A percentile compares a stretch with the other conserved stretches of the same genome.
phyloP scores from a whole-genome alignment of 53 echinoderm and acorn worm genomes.

The Echinometra lucunter region DNA sequence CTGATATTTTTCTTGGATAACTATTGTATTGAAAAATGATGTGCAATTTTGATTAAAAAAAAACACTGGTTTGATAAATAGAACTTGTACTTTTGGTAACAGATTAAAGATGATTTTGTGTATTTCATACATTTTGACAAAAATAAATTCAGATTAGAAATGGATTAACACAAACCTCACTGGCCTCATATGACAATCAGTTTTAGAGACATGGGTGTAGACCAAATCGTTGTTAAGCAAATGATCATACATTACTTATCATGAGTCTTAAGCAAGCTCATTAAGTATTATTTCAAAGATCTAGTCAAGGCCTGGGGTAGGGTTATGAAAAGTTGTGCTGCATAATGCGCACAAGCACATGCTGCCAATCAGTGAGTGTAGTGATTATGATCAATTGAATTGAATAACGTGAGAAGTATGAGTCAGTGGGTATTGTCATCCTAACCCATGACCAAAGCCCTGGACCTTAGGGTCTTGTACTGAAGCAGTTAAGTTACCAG shows the following conservation, averaged over 20 bases:
- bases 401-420: constrained; percentile 21
- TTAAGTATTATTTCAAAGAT: constrained; percentile 35
- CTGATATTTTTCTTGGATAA: too few species aligned
- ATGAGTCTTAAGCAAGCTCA: constrained; percentile 31
- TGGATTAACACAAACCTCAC: background rate
- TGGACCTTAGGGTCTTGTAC: background rate
- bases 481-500: background rate
- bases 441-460: background rate
- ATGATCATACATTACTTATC: background rate
- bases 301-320: constrained; percentile 3
- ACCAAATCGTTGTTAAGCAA: constrained; percentile 12
- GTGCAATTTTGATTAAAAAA: too few species aligned
- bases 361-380: background rate
- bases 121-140: background rate
- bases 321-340: background rate
- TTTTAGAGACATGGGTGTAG: constrained; percentile 1
- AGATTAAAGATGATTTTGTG: background rate
- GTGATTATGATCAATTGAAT: background rate
- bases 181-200: constrained; percentile 25
- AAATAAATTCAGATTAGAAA: background rate
- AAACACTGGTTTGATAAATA: background rate
- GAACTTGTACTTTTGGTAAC: background rate
- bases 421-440: constrained; percentile 7
- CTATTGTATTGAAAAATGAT: too few species aligned
- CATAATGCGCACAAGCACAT: background rate